Evolutionary conservation across 2,888 invertebrate species (phyloP).

Genomic region (Frankliniella intonsa): DNA sequence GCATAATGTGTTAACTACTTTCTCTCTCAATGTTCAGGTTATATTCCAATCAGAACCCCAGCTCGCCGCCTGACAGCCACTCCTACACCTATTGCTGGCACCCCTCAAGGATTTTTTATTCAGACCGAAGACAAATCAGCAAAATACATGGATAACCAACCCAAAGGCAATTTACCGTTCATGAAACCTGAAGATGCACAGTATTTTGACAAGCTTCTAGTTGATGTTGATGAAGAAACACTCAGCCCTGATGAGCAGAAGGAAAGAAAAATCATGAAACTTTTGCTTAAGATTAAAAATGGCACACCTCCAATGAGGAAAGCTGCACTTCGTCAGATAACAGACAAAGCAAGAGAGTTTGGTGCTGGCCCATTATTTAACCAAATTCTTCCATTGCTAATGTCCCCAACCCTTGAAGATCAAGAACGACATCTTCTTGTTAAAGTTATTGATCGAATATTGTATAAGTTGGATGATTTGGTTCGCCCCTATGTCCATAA

Average conservation of each 20-base stretch:
- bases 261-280: constrained; percentile 98
- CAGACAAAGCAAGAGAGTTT: constrained; percentile 97
- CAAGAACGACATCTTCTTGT: constrained; percentile 98
- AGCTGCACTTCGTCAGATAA: constrained; percentile 93
- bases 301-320: constrained; percentile 99
- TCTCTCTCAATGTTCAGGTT: constrained; percentile 52
- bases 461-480: constrained; percentile 97
- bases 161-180: constrained; percentile 95
- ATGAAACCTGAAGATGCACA: constrained; percentile 99
- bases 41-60: constrained; percentile 94
- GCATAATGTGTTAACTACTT: constrained; percentile 28
- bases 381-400: constrained; percentile 96
- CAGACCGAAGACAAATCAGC: constrained; percentile 82
- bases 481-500: constrained; percentile 99
- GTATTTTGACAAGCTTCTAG: constrained; percentile 95
- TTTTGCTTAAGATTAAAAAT: constrained; percentile 96
- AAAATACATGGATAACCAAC: constrained; percentile 93
- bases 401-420: constrained; percentile 99
- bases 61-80: constrained; percentile 96
- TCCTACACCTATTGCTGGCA: constrained; percentile 92
- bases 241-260: constrained; percentile 95
- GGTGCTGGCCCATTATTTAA: constrained; percentile 98
- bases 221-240: constrained; percentile 96
- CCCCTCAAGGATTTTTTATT: constrained; percentile 91
- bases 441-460: constrained; percentile 96